Evolutionary conservation across 2,797 vertebrate genomes (phyloP), one percentile per base, ranked within the genome.

Genomic region (Catostomus latipinnis): DNA sequence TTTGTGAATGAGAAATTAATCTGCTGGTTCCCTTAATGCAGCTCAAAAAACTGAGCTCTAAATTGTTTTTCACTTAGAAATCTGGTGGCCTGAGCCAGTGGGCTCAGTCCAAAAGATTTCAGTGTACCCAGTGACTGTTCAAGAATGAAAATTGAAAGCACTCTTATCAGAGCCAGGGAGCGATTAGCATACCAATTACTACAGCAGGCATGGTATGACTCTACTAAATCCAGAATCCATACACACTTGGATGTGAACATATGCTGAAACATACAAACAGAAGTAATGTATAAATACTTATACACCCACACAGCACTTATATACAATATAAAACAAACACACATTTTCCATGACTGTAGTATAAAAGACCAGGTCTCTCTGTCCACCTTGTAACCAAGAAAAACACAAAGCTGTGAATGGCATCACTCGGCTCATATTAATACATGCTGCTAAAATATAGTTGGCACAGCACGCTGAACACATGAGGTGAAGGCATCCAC

Each of bases 171-270:
- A 46, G 50, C 66, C 49, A 58, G 45, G 16, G 22, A 83, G 1
- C 34, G 52, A 84, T 85, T 85, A 84, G 84, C 80, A 85, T 82
- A 79, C 49, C 72, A 73, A 78, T 83, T 86, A 84, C 63, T 75
- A 76, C 57, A 67, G 78, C 65, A 75, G 77, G 62, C 74, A 75
- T 5, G 65, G 34, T 5, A 56, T 12, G 67, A 34, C 62, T 34
- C 71, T 57, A 43, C 54, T 69, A 73, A 81, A 52, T 16, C 52
- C 8, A 18, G 46, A 57, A 14, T 56, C 75, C 48, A 70, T 10
- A 16, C 10, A 76, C 34, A 75, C 53, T 46, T 45, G 22, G 18
- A 57, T 48, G 12, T 5, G 48, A 68, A 54, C 56, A 61, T 46
- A 81, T 54, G 16, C 71, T 53, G 71, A 34, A 34, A 13, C 46